These are phyloP conservation scores for Lepidochitona cinerea DNA, from an alignment of 2,888 invertebrate species.

Conservation along the genomic window DNA sequence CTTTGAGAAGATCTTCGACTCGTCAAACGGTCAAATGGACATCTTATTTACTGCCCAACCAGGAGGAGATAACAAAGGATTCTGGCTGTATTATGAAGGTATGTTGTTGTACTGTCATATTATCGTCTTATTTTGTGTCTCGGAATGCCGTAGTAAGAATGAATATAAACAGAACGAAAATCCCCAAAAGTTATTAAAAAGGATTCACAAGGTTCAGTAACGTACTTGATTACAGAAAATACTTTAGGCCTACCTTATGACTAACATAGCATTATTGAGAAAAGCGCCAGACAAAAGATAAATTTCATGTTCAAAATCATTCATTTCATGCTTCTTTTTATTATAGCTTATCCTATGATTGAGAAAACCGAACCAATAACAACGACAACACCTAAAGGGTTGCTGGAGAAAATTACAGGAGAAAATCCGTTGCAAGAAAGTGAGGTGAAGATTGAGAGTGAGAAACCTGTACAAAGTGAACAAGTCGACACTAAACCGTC, in stretches of 20 bases:
- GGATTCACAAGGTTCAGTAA: no score
- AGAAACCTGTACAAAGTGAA: neutral
- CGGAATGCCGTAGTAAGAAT: no score
- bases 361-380: neutral
- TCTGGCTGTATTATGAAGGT: slow-evolving; percentile 68
- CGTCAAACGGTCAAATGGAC: slow-evolving; percentile 43
- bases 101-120: slow-evolving; percentile 16
- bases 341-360: slow-evolving; percentile 39
- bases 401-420: neutral
- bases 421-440: neutral
- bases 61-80: slow-evolving; percentile 52
- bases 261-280: neutral
- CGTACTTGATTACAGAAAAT: no score
- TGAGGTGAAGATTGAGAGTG: neutral
- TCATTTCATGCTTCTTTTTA: neutral
- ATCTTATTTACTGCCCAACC: slow-evolving; percentile 44
- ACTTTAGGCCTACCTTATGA: no score
- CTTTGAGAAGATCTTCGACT: slow-evolving; percentile 45
- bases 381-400: neutral
- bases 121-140: no score
- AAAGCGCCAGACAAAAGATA: neutral
- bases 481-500: neutral
- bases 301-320: neutral
- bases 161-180: no score
- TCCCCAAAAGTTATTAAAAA: no score